Conservation (phyloP, 2,888 invertebrate genomes). For the Erynnis tages region DNA sequence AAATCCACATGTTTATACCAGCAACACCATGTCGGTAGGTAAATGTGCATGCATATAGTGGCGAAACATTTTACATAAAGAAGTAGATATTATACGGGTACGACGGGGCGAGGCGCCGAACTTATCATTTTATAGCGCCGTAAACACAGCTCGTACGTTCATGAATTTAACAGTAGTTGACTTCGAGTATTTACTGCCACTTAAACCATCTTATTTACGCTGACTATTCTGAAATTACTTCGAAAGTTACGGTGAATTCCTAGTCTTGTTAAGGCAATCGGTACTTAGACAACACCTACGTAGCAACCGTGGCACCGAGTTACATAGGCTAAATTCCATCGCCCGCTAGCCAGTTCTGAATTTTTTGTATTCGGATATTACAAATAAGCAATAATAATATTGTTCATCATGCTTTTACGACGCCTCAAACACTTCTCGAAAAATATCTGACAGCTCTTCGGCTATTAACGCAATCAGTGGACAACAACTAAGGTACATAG, state of each 20-base stretch:
- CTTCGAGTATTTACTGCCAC: conserved; percentile 40
- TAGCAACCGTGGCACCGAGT: too few species aligned
- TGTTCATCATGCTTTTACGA: too few species aligned
- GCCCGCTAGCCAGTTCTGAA: too few species aligned
- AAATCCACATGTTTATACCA: not conserved
- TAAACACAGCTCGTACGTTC: conserved; percentile 40
- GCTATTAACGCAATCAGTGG: too few species aligned
- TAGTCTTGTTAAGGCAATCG: not conserved
- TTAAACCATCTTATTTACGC: conserved; percentile 6
- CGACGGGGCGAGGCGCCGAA: conserved; percentile 40
- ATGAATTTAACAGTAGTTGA: conserved; percentile 41
- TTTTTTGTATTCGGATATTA: too few species aligned
- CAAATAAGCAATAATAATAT: too few species aligned
- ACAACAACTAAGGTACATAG: too few species aligned
- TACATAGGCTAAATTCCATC: too few species aligned
- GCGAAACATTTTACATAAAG: conserved; percentile 31
- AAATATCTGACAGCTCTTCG: too few species aligned
- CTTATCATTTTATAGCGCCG: conserved; percentile 54
- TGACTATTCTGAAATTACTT: not conserved
- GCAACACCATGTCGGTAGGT: not conserved
- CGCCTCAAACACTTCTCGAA: too few species aligned
- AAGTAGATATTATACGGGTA: conserved; percentile 26
- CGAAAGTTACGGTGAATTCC: not conserved
- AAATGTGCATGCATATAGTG: conserved; percentile 17
- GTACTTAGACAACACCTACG: too few species aligned